Evolutionary conservation across 2,113 vertebrate genomes (phyloP), one percentile per base, ranked within the genome.

Genomic region (Micromys minutus): DNA sequence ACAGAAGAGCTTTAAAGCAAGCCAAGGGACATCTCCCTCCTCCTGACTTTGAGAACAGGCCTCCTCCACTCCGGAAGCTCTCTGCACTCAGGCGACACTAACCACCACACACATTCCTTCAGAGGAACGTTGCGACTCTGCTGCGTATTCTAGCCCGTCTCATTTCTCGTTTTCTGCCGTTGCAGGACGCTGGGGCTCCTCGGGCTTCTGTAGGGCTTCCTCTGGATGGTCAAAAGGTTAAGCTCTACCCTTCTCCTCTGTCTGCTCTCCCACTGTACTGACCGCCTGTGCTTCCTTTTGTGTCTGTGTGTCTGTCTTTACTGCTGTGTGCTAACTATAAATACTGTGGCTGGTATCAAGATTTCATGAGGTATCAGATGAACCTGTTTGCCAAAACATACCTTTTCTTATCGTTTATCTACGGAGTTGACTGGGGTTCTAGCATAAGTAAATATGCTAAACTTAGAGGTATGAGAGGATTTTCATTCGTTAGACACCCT

Each of bases 201-300:
- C 98, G 96, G 76, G 94, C 98, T 98, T 98, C 98, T 97, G 74
- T 98, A 98, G 97, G 91, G 96, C 98, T 93, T 97, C 97, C 98
- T 97, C 90, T 98, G 98, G 98, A 98, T 95, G 95, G 97, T 96
- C 99, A 98, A 97, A 98, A 99, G 98, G 98, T 99, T 98, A 96
- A 92, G 1, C 5, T 97, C 97, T 98, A 57, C 89, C 96, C 95
- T 96, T 92, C 93, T 95, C 61, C 96, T 85, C 84, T 94, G 91
- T 96, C 69, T 1, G 29, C 36, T 93, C 89, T 93, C 86, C 86
- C 65, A 6, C 94, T 67, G 13, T 83, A 1, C 90, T 85, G 65
- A 0, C 55, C 87, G 80, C 67, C 87, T 65, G 1, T 16, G 31
- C 36, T 50, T 69, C 26, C 67, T 91, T 63, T 5, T 47, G 75